Base-by-base conservation (phyloP, 2,113 vertebrate species). In the Excalfactoria chinensis region DNA sequence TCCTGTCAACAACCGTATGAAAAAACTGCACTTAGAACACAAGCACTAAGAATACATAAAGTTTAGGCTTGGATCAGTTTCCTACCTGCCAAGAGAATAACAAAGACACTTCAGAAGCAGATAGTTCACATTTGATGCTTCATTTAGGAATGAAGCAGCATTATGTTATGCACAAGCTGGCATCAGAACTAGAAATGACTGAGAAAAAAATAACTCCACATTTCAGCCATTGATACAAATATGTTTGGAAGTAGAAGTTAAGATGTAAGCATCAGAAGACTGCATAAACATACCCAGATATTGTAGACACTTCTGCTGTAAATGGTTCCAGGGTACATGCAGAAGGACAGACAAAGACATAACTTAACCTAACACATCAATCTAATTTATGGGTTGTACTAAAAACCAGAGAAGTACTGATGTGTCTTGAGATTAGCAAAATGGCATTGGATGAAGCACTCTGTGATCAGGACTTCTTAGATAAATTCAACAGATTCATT, bases 101-200 rank as follows among this genome's bases (percentile, higher is more conserved):
- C 15, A 43, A 63, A 70, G 73, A 13, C 23, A 55, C 26, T 92
- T 8, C n/a, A 73, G 67, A 43, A 86, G 35, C 49, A 70, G 22
- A 34, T 3, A 46, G 14, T 55, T 59, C 43, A 49, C 1, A 51
- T 62, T 26, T 75, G 9, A 78, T 64, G 48, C 19, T 83, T 46
- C 30, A 48, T 30, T 88, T 72, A 72, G n/a, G 68, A 92, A 92
- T 19, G 13, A 88, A 76, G 59, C 7, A 62, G 30, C 35, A 43
- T 63, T 93, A 34, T 70, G 21, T 23, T 58, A 62, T 15, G 12
- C 30, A 70, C 3, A 77, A 34, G 43, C 69, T 37, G 72, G 43
- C 55, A 63, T 23, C 34, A 69, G 55, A 91, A 25, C 22, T 70
- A 21, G 9, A 84, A 93, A 82, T 6, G 3, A 84, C 23, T 9